Base-by-base conservation (phyloP, 2,888 invertebrate genomes). In the Mesochorus sp. region DNA sequence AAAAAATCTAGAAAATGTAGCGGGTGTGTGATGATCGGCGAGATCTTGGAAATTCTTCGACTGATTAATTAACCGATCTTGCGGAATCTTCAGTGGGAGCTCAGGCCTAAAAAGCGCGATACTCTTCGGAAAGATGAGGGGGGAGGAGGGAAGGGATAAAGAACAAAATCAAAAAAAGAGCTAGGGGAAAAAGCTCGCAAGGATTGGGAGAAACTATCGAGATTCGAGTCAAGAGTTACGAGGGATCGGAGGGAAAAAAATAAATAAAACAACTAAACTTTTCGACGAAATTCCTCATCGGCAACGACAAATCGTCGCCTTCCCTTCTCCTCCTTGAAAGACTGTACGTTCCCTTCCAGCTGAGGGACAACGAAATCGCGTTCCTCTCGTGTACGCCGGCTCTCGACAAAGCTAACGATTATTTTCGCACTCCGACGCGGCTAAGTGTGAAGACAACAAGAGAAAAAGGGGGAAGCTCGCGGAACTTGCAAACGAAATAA, bases 381-480 rank as follows among this genome's bases (percentile, higher is more conserved):
- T 79, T 80, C 79, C 80, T 74, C 21, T 42, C 64, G 77, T 70
- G 80, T n/a, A n/a, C n/a, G n/a, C 82, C 86, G 85, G 83, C 81
- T 70, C 57, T 74, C 82, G 79, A 86, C 87, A 87, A 87, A 86
- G 85, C 85, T 84, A 85, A 87, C 84, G 84, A 86, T 86, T 87
- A 86, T 86, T 87, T 86, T 87, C 85, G 85, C 87, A 82, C 85
- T 85, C 82, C 62, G 59, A 2, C 57, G 72, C 37, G 49, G 51
- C 73, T 49, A 51, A 59, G 61, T 28, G 55, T 37, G 21, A 44
- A 55, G 39, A 37, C 37, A 47, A 64, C 39, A 62, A 51, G 24
- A 59, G 31, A 47, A 34, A 49, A 17, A 73, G 53, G 42, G 53
- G 59, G 64, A n/a, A n/a, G 26, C 42, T 44, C 34, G 53, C 10